Conservation (phyloP, 2,888 invertebrate species). For the Resseliella maxima region DNA sequence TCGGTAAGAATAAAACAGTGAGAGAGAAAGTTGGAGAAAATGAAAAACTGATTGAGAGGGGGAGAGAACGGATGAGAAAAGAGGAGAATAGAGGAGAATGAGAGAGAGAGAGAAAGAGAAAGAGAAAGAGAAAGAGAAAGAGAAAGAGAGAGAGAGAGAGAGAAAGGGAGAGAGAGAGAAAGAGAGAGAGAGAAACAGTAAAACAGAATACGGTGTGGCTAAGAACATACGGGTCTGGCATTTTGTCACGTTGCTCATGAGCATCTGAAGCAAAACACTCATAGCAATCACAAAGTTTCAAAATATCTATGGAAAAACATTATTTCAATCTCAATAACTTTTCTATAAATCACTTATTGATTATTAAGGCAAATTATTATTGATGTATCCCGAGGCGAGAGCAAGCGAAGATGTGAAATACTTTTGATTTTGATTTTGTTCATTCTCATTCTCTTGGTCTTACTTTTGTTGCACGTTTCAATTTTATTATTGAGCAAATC, state of each 20-base stretch:
- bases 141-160: neutral
- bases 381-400: constrained; percentile 31
- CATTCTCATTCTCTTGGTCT: neutral
- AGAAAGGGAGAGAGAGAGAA: neutral
- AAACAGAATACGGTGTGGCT: neutral
- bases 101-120: neutral
- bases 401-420: constrained; percentile 18
- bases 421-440: neutral
- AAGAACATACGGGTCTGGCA: neutral
- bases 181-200: too few species aligned
- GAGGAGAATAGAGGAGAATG: neutral
- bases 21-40: neutral
- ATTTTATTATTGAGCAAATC: neutral
- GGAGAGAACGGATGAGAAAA: neutral
- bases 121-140: too few species aligned
- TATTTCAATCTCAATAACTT: constrained; percentile 53
- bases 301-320: constrained; percentile 34
- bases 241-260: constrained; percentile 30
- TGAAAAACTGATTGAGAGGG: neutral
- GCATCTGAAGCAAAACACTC: neutral
- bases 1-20: neutral
- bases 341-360: constrained; percentile 54
- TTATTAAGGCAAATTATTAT: constrained; percentile 55
- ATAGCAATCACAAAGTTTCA: constrained; percentile 26
- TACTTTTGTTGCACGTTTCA: neutral